Evolutionary conservation across 2,797 vertebrate genomes (phyloP).

Genomic region (Enteromius paludinosus): DNA sequence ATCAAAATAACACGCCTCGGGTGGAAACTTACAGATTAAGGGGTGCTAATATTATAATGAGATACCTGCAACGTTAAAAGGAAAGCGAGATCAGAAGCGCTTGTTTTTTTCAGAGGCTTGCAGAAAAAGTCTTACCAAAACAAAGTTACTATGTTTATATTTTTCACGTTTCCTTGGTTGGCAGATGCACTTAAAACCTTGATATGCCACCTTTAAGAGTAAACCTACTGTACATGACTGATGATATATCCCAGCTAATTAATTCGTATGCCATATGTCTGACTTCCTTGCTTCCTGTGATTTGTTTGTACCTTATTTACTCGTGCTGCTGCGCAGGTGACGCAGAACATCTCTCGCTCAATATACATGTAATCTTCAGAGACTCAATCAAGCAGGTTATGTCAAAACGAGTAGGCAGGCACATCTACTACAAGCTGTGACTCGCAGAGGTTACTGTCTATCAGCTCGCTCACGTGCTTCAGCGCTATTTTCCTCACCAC

Average conservation of each 20-base stretch:
- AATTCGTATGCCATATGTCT: neutral
- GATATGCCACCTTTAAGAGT: neutral
- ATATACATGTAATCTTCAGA: neutral
- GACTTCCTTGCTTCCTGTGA: neutral
- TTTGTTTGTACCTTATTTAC: slow-evolving; percentile 1
- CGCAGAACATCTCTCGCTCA: neutral
- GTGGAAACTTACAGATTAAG: no score
- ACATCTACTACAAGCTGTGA: slow-evolving; percentile 11
- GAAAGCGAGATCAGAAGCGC: no score
- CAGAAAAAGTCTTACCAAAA: no score
- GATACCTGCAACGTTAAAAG: no score
- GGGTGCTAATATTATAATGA: no score
- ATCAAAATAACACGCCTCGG: no score
- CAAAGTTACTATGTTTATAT: no score
- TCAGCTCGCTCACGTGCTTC: slow-evolving; percentile 27
- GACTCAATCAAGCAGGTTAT: slow-evolving; percentile 12
- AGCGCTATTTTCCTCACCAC: slow-evolving; percentile 52
- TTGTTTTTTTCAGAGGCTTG: no score
- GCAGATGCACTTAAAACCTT: no score
- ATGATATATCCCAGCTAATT: neutral
- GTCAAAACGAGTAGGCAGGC: slow-evolving; percentile 18
- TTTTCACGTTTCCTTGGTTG: no score
- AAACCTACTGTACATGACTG: neutral
- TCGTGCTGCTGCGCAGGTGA: neutral
- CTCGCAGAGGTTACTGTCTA: slow-evolving; percentile 35